A percentile compares a stretch with the other conserved stretches of the same genome.
These are phyloP conservation scores for Saiga tatarica DNA, from an alignment of 2,113 vertebrate species.

Conservation along the genomic window DNA sequence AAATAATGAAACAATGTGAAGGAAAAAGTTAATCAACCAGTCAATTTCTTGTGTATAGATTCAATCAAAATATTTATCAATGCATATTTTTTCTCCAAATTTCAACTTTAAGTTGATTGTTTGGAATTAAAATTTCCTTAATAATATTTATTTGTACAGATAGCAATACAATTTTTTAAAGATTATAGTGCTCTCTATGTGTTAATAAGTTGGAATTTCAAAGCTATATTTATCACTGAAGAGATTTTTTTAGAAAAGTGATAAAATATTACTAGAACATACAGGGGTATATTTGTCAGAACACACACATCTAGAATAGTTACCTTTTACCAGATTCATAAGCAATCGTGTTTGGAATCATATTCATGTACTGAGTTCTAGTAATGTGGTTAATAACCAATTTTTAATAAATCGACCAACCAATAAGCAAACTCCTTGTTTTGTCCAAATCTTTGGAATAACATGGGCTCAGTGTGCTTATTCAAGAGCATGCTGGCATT, in stretches of 20 bases:
- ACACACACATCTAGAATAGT: neutral
- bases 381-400: neutral
- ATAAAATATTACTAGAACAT: neutral
- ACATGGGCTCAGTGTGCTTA: neutral
- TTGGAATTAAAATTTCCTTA: neutral
- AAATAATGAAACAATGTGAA: neutral
- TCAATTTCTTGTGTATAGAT: neutral
- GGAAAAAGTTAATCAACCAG: neutral
- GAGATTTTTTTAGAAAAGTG: neutral
- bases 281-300: neutral
- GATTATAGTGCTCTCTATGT: neutral
- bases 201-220: neutral
- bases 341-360: neutral
- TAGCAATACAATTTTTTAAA: neutral
- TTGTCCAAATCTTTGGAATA: neutral
- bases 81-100: neutral
- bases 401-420: neutral
- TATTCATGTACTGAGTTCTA: neutral
- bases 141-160: neutral
- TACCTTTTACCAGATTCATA: neutral
- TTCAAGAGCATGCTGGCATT: neutral
- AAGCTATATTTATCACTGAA: neutral
- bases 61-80: neutral
- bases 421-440: neutral
- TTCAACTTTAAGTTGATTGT: neutral